A percentile compares a stretch with the other conserved stretches of the same genome.
Evolutionary conservation across 2,888 invertebrate species (phyloP).

Genomic region (Sicus ferrugineus): DNA sequence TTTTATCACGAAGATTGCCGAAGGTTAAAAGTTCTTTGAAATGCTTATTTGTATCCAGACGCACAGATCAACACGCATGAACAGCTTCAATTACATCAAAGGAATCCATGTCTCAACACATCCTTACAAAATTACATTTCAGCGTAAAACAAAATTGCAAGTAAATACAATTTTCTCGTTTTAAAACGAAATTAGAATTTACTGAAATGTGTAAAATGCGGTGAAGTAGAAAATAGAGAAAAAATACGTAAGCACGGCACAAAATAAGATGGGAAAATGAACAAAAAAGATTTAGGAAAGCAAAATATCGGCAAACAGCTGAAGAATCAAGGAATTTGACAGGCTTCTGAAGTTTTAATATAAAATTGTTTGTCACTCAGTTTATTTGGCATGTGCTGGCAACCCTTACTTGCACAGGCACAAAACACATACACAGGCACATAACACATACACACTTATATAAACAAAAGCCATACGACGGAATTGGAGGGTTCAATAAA

Average conservation of each 20-base stretch:
- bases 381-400: neutral
- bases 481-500: neutral
- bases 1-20: too few species aligned
- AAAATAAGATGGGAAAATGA: neutral
- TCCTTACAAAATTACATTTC: neutral
- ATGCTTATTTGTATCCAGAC: neutral
- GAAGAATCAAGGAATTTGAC: neutral
- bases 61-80: too few species aligned
- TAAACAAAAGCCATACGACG: neutral
- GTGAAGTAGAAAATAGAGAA: neutral
- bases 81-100: too few species aligned
- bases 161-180: neutral
- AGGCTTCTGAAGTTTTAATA: conserved; percentile 18
- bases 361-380: neutral
- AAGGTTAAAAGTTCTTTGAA: too few species aligned
- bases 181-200: neutral
- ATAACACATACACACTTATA: neutral
- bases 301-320: neutral
- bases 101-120: neutral
- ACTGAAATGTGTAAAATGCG: conserved; percentile 7
- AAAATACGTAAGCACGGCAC: neutral
- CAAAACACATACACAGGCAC: neutral
- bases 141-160: neutral
- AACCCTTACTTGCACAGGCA: neutral
- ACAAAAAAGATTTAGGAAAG: too few species aligned